Evolutionary conservation across 2,888 invertebrate species (phyloP).

Genomic region (Scelioninae gen. 1): DNA sequence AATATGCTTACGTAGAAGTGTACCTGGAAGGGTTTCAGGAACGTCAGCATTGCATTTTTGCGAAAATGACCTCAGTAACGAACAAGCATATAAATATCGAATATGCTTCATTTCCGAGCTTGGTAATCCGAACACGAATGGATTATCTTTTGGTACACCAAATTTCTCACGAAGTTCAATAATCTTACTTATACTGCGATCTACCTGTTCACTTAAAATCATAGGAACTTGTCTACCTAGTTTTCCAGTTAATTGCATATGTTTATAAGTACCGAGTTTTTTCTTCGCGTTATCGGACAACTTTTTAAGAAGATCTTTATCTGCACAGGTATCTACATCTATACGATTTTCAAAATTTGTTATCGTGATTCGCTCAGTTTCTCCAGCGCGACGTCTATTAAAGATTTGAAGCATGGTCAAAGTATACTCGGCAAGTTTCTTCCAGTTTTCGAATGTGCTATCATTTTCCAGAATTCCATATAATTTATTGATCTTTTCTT

Average conservation of each 20-base stretch:
- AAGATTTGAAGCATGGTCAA: slow-evolving; percentile 10
- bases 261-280: no score
- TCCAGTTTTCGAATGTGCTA: slow-evolving; percentile 1
- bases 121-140: background rate
- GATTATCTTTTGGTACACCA: background rate
- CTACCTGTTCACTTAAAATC: no score
- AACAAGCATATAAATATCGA: background rate
- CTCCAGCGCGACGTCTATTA: slow-evolving; percentile 13
- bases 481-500: slow-evolving; percentile 4
- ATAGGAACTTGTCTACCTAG: no score
- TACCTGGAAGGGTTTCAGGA: background rate
- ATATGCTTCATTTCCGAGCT: background rate
- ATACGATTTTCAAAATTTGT: background rate
- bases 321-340: background rate
- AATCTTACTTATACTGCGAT: background rate
- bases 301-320: background rate
- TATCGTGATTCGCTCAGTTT: slow-evolving; percentile 1
- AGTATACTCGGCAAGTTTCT: slow-evolving; percentile 11
- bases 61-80: background rate
- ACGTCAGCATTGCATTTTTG: background rate
- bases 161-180: background rate
- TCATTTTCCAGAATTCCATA: slow-evolving; percentile 27
- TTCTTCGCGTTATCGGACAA: no score
- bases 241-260: no score
- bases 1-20: background rate